Base-by-base conservation (phyloP, 1,140 invertebrate genomes). In the Trypoxylus dichotomus region DNA sequence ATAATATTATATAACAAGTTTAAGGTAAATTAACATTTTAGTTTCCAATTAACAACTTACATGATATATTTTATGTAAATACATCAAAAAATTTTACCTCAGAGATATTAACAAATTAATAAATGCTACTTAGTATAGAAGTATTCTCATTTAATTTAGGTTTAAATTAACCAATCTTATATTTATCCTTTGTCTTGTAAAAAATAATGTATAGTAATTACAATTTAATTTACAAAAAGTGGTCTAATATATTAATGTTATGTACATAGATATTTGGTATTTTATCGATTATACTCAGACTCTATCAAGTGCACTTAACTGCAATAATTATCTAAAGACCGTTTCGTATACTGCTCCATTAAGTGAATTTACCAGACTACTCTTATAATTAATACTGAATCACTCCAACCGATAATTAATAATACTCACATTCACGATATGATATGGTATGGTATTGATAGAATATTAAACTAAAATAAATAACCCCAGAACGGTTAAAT, bases 241-340 rank as follows among this genome's bases (percentile, higher is more conserved):
- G 74, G 19, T 43, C 74, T 78, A 79, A 77, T 79, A 79, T 80
- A 76, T 78, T 76, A 78, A 54, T 19, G 19, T 80, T 68, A 79
- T 81, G 78, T 81, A 78, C 79, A 81, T 77, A 78, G 73, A 32
- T 83, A 79, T 83, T 83, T 83, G 82, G 82, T 83, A 81, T 79
- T 78, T 80, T 79, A 79, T 78, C 54, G 74, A 77, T 74, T 76
- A 76, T 76, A 77, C 76, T 81, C 81, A 80, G 76, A 75, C 74
- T 72, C 81, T 81, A 82, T 75, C 78, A 83, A 83, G 82, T 83
- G 82, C 82, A 83, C 82, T 83, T 83, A 82, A 83, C 19, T 79
- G 75, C 76, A 74, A 75, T 63, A 78, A 77, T 75, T 75, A 42
- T 58, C 74, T 74, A 78, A 73, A 74, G 29, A 75, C 63, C 73